These are phyloP conservation scores for Nephotettix cincticeps DNA, from an alignment of 1,140 invertebrate species.

Conservation along the genomic window DNA sequence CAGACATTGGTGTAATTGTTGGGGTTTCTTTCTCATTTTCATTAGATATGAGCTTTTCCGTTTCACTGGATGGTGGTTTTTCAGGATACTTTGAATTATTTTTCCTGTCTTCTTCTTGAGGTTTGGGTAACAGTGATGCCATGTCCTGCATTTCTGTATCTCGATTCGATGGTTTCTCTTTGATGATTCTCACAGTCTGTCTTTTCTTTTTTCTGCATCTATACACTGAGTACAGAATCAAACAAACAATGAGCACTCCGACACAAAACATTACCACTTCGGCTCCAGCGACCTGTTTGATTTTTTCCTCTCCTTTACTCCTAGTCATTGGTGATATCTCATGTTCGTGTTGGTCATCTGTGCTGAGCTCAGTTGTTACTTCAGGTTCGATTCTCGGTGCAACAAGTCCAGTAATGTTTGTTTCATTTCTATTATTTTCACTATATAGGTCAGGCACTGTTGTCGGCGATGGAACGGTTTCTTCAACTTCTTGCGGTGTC, in stretches of 20 bases:
- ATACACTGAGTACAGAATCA: slow-evolving; percentile 24
- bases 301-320: not conserved
- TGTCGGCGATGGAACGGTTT: not conserved
- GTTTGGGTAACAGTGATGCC: slow-evolving; percentile 35
- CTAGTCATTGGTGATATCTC: too few species aligned
- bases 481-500: not conserved
- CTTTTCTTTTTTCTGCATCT: slow-evolving; percentile 12
- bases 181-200: slow-evolving; percentile 17
- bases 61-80: slow-evolving; percentile 30
- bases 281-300: not conserved
- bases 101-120: slow-evolving; percentile 34
- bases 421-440: not conserved
- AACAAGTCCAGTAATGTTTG: not conserved
- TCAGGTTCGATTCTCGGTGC: not conserved
- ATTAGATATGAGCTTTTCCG: slow-evolving; percentile 24
- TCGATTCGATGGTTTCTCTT: slow-evolving; percentile 31
- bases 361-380: not conserved
- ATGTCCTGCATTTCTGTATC: slow-evolving; percentile 40
- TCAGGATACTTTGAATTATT: slow-evolving; percentile 23
- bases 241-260: slow-evolving; percentile 10
- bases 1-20: not conserved
- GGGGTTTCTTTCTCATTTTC: slow-evolving; percentile 11
- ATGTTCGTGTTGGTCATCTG: not conserved
- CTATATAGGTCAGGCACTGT: not conserved
- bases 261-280: slow-evolving; percentile 29